phyloP scores from a whole-genome alignment of 2,888 invertebrate genomes.

The Serripes groenlandicus region DNA sequence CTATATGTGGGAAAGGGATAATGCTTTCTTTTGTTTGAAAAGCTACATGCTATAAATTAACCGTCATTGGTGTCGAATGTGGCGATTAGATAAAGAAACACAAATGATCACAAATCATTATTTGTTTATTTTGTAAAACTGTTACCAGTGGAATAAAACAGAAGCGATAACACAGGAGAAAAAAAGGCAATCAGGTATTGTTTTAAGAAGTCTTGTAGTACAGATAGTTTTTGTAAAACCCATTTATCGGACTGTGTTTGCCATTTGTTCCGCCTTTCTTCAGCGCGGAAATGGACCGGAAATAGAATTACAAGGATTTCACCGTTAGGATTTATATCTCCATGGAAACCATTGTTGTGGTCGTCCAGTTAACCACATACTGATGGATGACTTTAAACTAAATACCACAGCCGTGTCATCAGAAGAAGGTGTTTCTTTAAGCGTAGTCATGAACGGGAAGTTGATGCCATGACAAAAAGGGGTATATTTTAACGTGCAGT shows the following conservation, averaged over 20 bases:
- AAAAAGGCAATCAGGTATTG: background rate
- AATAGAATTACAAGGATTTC: background rate
- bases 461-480: too few species aligned
- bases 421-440: too few species aligned
- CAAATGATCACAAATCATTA: too few species aligned
- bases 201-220: background rate
- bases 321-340: background rate
- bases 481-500: too few species aligned
- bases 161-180: background rate
- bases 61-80: background rate
- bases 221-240: background rate
- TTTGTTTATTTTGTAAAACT: background rate
- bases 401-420: too few species aligned
- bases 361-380: background rate
- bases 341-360: constrained; percentile 12
- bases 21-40: background rate
- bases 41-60: background rate
- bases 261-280: constrained; percentile 8
- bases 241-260: constrained; percentile 2
- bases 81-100: too few species aligned
- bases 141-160: background rate
- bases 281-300: constrained; percentile 12
- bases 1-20: background rate
- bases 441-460: too few species aligned
- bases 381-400: background rate